Evolutionary conservation across 2,888 invertebrate genomes (phyloP).

Genomic region (Cyaniris semiargus): DNA sequence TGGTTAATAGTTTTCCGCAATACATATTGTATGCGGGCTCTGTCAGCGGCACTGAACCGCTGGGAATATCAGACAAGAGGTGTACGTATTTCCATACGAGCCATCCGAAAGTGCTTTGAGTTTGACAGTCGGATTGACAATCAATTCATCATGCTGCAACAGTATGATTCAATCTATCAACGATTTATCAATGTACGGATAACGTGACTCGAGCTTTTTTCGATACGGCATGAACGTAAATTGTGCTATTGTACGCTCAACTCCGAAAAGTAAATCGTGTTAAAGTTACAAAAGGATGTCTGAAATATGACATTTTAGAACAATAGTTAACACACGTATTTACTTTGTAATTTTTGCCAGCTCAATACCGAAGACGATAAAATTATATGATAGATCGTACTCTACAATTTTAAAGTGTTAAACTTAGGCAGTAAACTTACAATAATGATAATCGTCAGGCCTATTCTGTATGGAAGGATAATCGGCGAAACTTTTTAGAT

Average conservation of each 20-base stretch:
- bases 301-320: background rate
- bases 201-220: constrained; percentile 5
- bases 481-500: constrained; percentile 55
- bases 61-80: constrained; percentile 27
- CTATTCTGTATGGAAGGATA: constrained; percentile 19
- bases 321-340: background rate
- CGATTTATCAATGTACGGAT: constrained; percentile 20
- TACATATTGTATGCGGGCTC: constrained; percentile 19
- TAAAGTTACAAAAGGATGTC: background rate
- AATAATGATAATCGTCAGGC: constrained; percentile 22
- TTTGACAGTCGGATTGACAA: constrained; percentile 33
- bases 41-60: constrained; percentile 25
- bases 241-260: background rate
- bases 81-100: constrained; percentile 18
- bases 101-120: constrained; percentile 25
- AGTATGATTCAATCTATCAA: constrained; percentile 20
- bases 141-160: constrained; percentile 30
- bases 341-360: background rate
- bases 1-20: constrained; percentile 21
- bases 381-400: constrained; percentile 6
- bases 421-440: constrained; percentile 27
- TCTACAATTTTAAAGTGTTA: background rate
- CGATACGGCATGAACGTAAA: background rate
- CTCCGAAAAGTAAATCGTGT: background rate
- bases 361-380: background rate